Evolutionary conservation across 2,113 vertebrate genomes (phyloP).

Genomic region (Fukomys damarensis): DNA sequence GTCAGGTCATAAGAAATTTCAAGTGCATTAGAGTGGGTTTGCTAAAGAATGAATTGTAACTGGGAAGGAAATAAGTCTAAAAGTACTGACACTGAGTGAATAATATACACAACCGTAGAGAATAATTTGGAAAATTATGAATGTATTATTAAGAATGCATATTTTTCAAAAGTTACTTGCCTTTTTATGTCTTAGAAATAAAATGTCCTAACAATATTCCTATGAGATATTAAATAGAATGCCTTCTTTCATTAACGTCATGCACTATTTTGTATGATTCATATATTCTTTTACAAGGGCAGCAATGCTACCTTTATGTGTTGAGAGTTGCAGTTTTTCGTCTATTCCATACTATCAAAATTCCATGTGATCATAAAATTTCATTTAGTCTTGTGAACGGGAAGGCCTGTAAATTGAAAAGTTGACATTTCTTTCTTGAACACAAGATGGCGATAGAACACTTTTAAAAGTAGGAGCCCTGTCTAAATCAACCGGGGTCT

Average conservation of each 20-base stretch:
- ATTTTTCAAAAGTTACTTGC: not conserved
- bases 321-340: not conserved
- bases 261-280: not conserved
- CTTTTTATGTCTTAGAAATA: not conserved
- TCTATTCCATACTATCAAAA: not conserved
- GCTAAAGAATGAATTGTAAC: not conserved
- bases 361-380: not conserved
- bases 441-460: slow-evolving; percentile 84
- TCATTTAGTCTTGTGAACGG: not conserved
- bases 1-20: not conserved
- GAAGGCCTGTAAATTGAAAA: not conserved
- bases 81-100: not conserved
- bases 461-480: not conserved
- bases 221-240: not conserved
- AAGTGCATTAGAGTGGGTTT: not conserved
- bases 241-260: not conserved
- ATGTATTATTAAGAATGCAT: not conserved
- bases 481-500: not conserved
- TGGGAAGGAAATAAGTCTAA: not conserved
- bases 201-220: not conserved
- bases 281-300: not conserved
- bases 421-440: not conserved
- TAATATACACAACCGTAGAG: not conserved
- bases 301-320: not conserved
- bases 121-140: not conserved